These are phyloP conservation scores for Anthophora plumipes DNA, from an alignment of 2,888 invertebrate species.

Conservation along the genomic window DNA sequence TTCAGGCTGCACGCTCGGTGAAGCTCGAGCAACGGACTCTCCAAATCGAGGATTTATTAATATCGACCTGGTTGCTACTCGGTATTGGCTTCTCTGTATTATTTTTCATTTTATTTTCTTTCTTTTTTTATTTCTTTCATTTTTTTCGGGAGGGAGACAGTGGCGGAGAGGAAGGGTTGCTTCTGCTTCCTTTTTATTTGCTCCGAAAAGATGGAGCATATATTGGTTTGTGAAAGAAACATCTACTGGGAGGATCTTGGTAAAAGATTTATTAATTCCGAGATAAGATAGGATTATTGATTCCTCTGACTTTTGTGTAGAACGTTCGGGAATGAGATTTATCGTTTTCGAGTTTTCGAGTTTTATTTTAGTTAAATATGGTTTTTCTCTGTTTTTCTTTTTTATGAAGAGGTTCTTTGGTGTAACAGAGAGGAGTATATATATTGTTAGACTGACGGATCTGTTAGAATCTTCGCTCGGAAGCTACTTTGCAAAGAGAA, in stretches of 20 bases:
- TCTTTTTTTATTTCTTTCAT: not conserved
- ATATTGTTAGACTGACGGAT: not conserved
- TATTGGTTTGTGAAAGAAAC: not conserved
- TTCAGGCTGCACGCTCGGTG: slow-evolving; percentile 26
- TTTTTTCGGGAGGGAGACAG: not conserved
- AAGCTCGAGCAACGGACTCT: slow-evolving; percentile 8
- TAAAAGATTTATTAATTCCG: slow-evolving; percentile 2
- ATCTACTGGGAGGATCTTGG: no score
- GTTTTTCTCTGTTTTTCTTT: not conserved
- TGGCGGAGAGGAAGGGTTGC: not conserved
- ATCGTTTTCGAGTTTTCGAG: no score
- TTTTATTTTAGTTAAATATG: no score
- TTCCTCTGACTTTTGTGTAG: no score
- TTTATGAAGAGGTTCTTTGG: not conserved
- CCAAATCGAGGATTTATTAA: slow-evolving; percentile 43
- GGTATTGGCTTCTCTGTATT: not conserved
- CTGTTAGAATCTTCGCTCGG: not conserved
- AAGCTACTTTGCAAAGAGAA: slow-evolving; percentile 18
- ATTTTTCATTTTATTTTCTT: not conserved
- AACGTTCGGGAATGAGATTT: no score
- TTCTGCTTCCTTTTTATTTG: not conserved
- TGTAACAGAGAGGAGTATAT: no score
- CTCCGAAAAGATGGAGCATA: not conserved
- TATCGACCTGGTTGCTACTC: not conserved
- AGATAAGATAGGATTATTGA: not conserved